phyloP scores from a whole-genome alignment of 2,797 vertebrate genomes.

The Phrynocephalus forsythii region DNA sequence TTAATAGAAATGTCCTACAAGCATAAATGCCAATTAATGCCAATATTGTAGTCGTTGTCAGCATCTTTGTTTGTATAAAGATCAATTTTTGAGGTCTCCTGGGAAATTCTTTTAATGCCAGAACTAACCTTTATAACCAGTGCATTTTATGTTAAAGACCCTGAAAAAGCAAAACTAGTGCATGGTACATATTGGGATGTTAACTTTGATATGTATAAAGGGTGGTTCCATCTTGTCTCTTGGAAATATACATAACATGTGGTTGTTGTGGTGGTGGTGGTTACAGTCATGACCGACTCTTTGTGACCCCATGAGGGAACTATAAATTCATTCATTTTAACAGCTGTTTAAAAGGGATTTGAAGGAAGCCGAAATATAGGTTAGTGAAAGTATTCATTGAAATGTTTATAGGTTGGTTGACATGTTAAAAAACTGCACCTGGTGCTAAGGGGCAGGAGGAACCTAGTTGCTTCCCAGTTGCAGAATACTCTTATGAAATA shows the following conservation, averaged over 20 bases:
- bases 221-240: background rate
- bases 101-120: background rate
- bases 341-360: background rate
- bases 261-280: too few relatives aligned
- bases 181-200: background rate
- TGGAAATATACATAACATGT: background rate
- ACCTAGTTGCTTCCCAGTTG: background rate
- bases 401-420: background rate
- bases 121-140: background rate
- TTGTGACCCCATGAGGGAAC: background rate
- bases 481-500: background rate
- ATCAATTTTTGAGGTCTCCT: background rate
- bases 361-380: background rate
- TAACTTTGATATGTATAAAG: background rate
- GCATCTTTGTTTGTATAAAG: background rate
- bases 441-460: background rate
- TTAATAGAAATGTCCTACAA: constrained; percentile 30
- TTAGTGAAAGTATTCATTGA: background rate
- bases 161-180: background rate
- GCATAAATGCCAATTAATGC: constrained; percentile 29
- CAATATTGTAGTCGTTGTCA: background rate
- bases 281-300: too few relatives aligned
- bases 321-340: background rate
- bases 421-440: background rate
- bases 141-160: background rate